phyloP scores from a whole-genome alignment of 2,797 vertebrate genomes.

The Acanthurus lineatus region DNA sequence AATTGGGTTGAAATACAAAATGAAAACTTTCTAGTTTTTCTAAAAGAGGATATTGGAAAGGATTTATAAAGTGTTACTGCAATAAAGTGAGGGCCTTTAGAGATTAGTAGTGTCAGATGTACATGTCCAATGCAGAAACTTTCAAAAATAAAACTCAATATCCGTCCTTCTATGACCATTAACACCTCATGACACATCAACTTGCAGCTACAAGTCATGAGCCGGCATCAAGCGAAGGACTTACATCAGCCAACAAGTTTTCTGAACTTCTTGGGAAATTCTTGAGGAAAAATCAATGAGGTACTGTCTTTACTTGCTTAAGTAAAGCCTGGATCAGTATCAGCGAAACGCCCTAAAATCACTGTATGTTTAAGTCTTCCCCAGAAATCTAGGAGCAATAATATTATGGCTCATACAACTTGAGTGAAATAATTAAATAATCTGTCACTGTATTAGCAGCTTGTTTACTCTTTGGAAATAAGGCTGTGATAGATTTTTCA shows the following conservation, averaged over 20 bases:
- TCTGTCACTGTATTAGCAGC: not conserved
- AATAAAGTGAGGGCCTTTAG: not conserved
- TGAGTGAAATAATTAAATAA: not conserved
- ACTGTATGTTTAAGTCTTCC: not conserved
- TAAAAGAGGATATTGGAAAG: not conserved
- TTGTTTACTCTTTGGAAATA: not conserved
- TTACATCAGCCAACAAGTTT: too few species aligned
- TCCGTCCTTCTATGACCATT: too few species aligned
- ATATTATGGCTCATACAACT: not conserved
- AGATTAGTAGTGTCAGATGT: not conserved
- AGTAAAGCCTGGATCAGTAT: not conserved
- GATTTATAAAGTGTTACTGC: not conserved
- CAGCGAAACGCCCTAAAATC: not conserved
- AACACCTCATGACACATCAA: too few species aligned
- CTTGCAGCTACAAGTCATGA: not conserved
- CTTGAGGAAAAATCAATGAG: conserved; percentile 13
- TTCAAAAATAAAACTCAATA: conserved; percentile 31
- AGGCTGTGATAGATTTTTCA: not conserved
- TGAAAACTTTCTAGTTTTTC: not conserved
- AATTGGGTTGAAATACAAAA: not conserved
- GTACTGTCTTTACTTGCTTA: conserved; percentile 1
- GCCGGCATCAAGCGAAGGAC: too few species aligned
- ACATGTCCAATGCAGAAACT: not conserved
- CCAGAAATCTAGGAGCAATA: not conserved
- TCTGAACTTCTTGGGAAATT: conserved; percentile 5